A percentile compares a stretch with the other conserved stretches of the same genome.
These are phyloP conservation scores for Phodopus roborovskii DNA, from an alignment of 2,113 vertebrate genomes.

Conservation along the genomic window DNA sequence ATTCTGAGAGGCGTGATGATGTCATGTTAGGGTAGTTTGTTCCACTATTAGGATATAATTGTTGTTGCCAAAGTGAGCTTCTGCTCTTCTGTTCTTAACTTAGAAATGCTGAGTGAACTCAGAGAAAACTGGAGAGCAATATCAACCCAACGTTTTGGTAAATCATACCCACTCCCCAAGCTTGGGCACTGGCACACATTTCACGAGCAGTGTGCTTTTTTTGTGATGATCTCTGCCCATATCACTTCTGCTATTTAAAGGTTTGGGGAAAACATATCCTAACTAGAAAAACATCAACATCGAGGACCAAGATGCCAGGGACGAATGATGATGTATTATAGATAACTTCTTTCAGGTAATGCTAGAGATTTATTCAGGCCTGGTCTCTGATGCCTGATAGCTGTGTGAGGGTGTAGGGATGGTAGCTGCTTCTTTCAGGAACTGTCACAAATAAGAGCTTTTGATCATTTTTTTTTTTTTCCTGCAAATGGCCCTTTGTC, in stretches of 20 bases:
- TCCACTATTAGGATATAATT: neutral
- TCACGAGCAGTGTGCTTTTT: conserved; percentile 37
- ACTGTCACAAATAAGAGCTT: conserved; percentile 56
- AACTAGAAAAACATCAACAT: neutral
- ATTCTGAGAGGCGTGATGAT: neutral
- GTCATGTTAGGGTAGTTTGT: neutral
- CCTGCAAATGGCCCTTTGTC: conserved; percentile 31
- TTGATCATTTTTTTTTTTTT: neutral
- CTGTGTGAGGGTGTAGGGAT: neutral
- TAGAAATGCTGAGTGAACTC: neutral
- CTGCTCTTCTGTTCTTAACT: neutral
- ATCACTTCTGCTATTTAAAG: neutral
- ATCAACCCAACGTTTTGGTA: neutral
- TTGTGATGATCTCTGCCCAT: neutral
- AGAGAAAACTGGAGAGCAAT: neutral
- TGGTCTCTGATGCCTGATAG: neutral
- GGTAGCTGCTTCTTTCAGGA: neutral
- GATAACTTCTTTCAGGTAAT: neutral
- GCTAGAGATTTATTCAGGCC: neutral
- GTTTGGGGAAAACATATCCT: neutral
- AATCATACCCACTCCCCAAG: conserved; percentile 45
- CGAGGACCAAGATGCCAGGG: neutral
- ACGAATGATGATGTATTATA: neutral
- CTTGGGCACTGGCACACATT: neutral
- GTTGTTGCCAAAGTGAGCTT: neutral